A percentile compares a stretch with the other conserved stretches of the same genome.
Evolutionary conservation across 2,888 invertebrate species (phyloP).

Genomic region (Leucozona laternaria): DNA sequence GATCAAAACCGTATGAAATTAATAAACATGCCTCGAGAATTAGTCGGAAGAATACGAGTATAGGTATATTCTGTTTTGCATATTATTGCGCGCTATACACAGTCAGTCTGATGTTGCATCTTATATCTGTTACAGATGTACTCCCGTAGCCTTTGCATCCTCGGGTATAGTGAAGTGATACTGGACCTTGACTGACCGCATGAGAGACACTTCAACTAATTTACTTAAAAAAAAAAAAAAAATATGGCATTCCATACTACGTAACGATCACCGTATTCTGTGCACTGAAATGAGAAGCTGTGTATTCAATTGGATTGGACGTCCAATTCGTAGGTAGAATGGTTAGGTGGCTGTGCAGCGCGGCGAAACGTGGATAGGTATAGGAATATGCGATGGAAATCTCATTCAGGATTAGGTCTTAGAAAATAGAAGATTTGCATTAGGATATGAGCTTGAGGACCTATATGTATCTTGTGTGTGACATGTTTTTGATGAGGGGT

Average conservation of each 20-base stretch:
- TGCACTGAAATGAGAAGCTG: constrained; percentile 46
- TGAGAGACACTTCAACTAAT: constrained; percentile 65
- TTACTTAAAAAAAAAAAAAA: constrained; percentile 50
- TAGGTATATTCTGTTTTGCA: constrained; percentile 59
- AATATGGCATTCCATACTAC: constrained; percentile 58
- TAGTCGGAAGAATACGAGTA: constrained; percentile 44
- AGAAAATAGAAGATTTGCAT: constrained; percentile 42
- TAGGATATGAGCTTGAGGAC: constrained; percentile 41
- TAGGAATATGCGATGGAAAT: too few relatives aligned
- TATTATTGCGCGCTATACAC: constrained; percentile 53
- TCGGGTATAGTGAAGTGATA: not conserved
- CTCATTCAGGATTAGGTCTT: constrained; percentile 56
- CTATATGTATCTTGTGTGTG: not conserved
- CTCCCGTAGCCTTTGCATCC: constrained; percentile 37
- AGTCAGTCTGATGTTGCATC: constrained; percentile 24
- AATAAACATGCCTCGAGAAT: constrained; percentile 74
- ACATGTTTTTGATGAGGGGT: constrained; percentile 23
- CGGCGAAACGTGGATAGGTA: not conserved
- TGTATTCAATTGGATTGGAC: constrained; percentile 32
- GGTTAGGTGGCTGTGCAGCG: not conserved
- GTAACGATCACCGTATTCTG: constrained; percentile 13
- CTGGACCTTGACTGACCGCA: constrained; percentile 9
- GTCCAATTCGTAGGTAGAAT: not conserved
- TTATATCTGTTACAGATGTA: constrained; percentile 58
- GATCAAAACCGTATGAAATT: constrained; percentile 75